These are phyloP conservation scores for Acanthornis magna DNA, from an alignment of 2,797 vertebrate genomes.

Conservation along the genomic window DNA sequence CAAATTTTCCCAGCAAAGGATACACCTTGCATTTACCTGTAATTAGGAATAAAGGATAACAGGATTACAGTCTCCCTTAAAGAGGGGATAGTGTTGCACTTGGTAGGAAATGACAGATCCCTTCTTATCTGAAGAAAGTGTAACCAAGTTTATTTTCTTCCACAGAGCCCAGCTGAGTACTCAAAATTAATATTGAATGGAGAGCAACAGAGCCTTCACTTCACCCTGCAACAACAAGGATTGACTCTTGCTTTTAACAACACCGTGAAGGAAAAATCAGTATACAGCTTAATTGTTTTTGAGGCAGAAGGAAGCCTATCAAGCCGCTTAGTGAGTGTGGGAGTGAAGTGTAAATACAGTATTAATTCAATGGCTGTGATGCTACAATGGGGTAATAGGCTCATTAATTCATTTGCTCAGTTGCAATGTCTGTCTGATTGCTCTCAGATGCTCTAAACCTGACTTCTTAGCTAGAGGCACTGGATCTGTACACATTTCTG, in stretches of 20 bases:
- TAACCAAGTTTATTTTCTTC: constrained; percentile 33
- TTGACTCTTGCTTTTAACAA: constrained; percentile 44
- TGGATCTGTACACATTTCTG: not conserved
- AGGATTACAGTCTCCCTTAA: not conserved
- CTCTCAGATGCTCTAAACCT: constrained; percentile 43
- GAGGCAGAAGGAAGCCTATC: constrained; percentile 22
- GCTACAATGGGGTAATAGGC: constrained; percentile 33
- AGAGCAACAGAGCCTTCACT: constrained; percentile 37
- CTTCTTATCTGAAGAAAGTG: not conserved
- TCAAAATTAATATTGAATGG: constrained; percentile 72
- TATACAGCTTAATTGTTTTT: constrained; percentile 83
- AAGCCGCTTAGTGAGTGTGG: constrained; percentile 82
- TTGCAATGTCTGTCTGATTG: constrained; percentile 27
- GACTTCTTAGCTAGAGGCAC: constrained; percentile 25
- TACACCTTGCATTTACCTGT: not conserved
- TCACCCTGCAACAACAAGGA: constrained; percentile 60
- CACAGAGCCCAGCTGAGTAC: constrained; percentile 83
- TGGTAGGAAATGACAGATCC: not conserved
- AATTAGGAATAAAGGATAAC: not conserved
- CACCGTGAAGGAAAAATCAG: constrained; percentile 66
- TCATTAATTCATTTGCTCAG: constrained; percentile 55
- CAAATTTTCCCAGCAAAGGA: not conserved
- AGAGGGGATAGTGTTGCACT: not conserved
- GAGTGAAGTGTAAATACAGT: constrained; percentile 58
- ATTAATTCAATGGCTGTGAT: constrained; percentile 41